Conservation (phyloP, 2,113 vertebrate genomes). For the Bungarus multicinctus region DNA sequence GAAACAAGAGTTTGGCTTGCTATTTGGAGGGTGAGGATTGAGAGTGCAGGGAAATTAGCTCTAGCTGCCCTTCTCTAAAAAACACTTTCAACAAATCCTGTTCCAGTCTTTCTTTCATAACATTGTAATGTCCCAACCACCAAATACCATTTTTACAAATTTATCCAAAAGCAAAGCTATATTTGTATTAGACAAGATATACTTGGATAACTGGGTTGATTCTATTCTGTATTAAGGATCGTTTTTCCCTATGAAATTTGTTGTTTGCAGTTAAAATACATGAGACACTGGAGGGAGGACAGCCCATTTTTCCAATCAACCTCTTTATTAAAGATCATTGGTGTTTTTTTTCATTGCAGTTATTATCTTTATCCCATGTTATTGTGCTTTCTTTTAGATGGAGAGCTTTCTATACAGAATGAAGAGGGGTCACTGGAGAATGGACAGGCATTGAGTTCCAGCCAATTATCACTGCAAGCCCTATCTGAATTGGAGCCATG, state of each 20-base stretch:
- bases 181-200: background rate
- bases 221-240: background rate
- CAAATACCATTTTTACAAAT: background rate
- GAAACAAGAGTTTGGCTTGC: background rate
- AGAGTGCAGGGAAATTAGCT: background rate
- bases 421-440: conserved; percentile 88
- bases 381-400: conserved; percentile 69
- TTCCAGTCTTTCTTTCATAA: background rate
- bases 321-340: background rate
- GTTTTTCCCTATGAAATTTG: background rate
- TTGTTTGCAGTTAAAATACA: conserved; percentile 2
- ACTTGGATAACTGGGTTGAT: background rate
- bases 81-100: background rate
- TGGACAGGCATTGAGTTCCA: conserved; percentile 75
- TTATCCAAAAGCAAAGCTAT: background rate
- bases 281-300: background rate
- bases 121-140: background rate
- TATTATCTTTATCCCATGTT: conserved; percentile 29
- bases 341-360: conserved; percentile 7
- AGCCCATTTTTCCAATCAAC: background rate
- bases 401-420: conserved; percentile 72
- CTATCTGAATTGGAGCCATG: conserved; percentile 78
- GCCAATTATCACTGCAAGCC: conserved; percentile 73
- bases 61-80: background rate
- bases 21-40: background rate